Percentiles rank a stretch among this genome's conserved stretches.
These are phyloP conservation scores for Melanotaenia nigrans DNA, from an alignment of 2,797 vertebrate species.

Conservation along the genomic window DNA sequence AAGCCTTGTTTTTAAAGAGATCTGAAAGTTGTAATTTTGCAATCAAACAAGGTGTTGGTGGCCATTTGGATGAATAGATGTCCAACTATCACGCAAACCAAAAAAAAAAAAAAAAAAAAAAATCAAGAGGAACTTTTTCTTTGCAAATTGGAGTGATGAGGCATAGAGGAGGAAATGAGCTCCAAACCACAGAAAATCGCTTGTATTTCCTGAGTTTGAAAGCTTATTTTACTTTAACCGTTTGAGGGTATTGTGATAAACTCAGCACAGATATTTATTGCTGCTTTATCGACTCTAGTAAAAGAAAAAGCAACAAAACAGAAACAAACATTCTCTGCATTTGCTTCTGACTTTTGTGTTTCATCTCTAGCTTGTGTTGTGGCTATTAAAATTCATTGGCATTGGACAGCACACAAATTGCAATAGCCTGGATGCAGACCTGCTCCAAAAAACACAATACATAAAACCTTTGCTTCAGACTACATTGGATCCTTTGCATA, in stretches of 20 bases:
- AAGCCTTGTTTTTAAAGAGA: background rate
- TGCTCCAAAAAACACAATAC: constrained; percentile 40
- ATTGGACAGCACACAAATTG: constrained; percentile 14
- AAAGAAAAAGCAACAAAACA: background rate
- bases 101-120: too few species aligned
- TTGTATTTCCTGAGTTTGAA: too few species aligned
- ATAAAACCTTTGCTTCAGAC: constrained; percentile 37
- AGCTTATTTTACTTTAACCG: too few species aligned
- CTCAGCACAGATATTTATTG: background rate
- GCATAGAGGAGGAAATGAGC: too few species aligned
- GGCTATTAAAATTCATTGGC: constrained; percentile 1
- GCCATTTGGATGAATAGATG: background rate
- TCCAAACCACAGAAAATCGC: too few species aligned
- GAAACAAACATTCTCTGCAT: background rate
- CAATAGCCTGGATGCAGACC: constrained; percentile 13
- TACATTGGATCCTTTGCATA: constrained; percentile 7
- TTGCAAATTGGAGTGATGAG: too few species aligned
- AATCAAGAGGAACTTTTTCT: too few species aligned
- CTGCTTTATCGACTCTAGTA: background rate
- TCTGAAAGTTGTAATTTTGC: background rate
- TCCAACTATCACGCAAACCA: background rate
- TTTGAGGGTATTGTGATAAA: background rate
- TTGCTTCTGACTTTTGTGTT: background rate
- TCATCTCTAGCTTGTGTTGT: constrained; percentile 3
- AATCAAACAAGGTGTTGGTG: background rate